These are phyloP conservation scores for Physella acuta DNA, from an alignment of 1,140 invertebrate species.

Conservation along the genomic window DNA sequence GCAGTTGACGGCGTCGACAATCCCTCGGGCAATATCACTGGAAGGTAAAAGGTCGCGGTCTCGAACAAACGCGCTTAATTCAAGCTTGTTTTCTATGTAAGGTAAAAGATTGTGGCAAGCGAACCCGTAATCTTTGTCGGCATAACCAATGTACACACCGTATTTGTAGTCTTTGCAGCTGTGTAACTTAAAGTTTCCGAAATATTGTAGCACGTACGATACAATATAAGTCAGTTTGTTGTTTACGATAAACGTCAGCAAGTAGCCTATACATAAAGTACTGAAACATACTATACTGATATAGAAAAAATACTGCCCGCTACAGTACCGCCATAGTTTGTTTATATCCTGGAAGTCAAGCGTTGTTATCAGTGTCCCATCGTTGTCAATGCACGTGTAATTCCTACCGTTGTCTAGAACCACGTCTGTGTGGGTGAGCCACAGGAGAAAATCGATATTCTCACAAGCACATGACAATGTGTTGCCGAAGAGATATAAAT, in stretches of 20 bases:
- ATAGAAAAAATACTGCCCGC: not conserved
- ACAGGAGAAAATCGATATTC: not conserved
- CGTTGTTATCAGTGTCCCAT: not conserved
- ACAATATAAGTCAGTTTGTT: not conserved
- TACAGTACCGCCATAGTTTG: not conserved
- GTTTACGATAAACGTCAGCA: not conserved
- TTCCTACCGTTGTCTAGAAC: not conserved
- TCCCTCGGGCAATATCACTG: not conserved
- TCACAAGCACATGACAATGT: not conserved
- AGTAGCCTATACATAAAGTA: not conserved
- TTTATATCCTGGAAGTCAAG: not conserved
- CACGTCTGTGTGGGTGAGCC: not conserved
- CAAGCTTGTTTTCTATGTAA: not conserved
- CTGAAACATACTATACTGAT: not conserved
- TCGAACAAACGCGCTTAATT: not conserved
- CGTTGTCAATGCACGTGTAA: too few relatives aligned
- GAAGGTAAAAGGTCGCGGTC: too few relatives aligned
- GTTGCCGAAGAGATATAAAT: not conserved
- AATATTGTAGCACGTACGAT: not conserved
- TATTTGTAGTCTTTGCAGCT: not conserved
- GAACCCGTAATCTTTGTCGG: not conserved
- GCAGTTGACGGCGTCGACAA: not conserved
- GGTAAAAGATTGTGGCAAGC: not conserved
- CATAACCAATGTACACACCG: constrained; percentile 2
- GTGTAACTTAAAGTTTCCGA: not conserved